Evolutionary conservation across 2,888 invertebrate genomes (phyloP).

Genomic region (Cacoxenus indagator): DNA sequence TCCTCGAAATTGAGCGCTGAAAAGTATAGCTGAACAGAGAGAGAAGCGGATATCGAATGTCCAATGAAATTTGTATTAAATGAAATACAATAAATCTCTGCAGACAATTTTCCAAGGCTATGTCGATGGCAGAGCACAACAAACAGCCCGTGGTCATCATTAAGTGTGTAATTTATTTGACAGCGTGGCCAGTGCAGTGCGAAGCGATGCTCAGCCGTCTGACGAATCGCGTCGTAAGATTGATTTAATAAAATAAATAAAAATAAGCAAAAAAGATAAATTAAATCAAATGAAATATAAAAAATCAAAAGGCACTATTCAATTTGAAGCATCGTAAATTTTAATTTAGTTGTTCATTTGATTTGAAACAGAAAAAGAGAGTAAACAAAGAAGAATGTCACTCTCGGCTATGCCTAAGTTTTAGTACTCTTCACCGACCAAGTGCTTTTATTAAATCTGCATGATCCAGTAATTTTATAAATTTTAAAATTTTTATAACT

Average conservation of each 20-base stretch:
- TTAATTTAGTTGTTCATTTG: constrained; percentile 59
- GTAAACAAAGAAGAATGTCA: neutral
- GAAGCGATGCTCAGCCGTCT: constrained; percentile 30
- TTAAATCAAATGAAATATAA: neutral
- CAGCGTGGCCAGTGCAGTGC: constrained; percentile 3
- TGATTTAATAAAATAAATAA: constrained; percentile 55
- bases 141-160: constrained; percentile 61
- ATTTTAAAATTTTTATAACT: too few relatives aligned
- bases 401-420: too few relatives aligned
- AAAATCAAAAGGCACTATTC: constrained; percentile 47
- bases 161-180: constrained; percentile 63
- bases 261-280: neutral
- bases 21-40: neutral
- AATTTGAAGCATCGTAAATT: constrained; percentile 63
- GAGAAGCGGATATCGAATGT: constrained; percentile 7
- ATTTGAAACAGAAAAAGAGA: constrained; percentile 26
- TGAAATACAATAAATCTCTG: constrained; percentile 55
- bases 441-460: too few relatives aligned
- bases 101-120: constrained; percentile 21
- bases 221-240: constrained; percentile 42
- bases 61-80: constrained; percentile 54
- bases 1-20: neutral
- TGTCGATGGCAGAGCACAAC: constrained; percentile 44
- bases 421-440: too few relatives aligned
- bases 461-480: too few relatives aligned